Percentiles rank a stretch among this genome's conserved stretches.
Evolutionary conservation across 30 jellyfish, hydroid and myxozoan genomes (phyloP).

Genomic region (Aurelia sp.): DNA sequence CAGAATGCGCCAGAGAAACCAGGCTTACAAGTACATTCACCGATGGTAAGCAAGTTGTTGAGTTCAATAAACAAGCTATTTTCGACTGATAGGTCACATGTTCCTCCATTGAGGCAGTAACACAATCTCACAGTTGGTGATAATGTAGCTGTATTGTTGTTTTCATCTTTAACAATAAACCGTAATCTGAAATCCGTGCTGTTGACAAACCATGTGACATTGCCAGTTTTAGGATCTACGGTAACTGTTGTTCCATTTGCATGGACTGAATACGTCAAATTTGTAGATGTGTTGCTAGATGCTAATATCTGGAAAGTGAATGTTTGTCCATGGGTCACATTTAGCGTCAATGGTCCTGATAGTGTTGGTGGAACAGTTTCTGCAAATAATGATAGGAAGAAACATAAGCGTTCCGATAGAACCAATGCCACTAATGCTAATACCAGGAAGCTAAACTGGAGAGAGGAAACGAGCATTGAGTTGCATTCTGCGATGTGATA

Average conservation of each 20-base stretch:
- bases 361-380: conserved; percentile 52
- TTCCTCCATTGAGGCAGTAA: conserved; percentile 74
- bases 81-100: conserved; percentile 30
- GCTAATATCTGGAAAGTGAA: conserved; percentile 53
- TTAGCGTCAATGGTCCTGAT: conserved; percentile 53
- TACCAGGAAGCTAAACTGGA: too few relatives aligned
- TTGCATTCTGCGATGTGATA: too few relatives aligned
- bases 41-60: conserved; percentile 22
- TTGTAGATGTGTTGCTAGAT: conserved; percentile 18
- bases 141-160: conserved; percentile 30
- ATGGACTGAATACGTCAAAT: conserved; percentile 16
- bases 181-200: conserved; percentile 44
- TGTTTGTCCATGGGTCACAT: conserved; percentile 25
- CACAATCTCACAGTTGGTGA: conserved; percentile 57
- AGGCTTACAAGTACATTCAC: conserved; percentile 52
- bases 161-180: conserved; percentile 19
- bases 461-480: too few relatives aligned
- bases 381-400: too few relatives aligned
- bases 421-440: too few relatives aligned
- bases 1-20: conserved; percentile 73
- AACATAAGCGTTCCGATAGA: too few relatives aligned
- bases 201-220: conserved; percentile 47
- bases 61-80: conserved; percentile 2
- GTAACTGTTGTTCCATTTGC: conserved; percentile 57
- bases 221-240: conserved; percentile 53